Percentiles rank a stretch among this genome's conserved stretches.
phyloP scores from a whole-genome alignment of 2,888 invertebrate genomes.

The Megastigmus dorsalis region DNA sequence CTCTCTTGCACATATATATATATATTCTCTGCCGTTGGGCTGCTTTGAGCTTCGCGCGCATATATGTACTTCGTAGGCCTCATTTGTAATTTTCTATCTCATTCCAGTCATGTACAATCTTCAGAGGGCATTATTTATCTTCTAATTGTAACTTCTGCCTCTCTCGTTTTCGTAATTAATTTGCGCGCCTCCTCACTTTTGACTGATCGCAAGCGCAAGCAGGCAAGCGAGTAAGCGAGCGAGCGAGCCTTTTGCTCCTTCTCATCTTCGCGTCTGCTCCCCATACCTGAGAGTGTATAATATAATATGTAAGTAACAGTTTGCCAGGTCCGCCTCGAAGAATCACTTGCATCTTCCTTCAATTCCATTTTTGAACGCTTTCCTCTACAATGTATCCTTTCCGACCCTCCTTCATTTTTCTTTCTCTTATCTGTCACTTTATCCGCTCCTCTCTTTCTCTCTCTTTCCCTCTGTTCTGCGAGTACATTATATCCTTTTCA shows the following conservation, averaged over 20 bases:
- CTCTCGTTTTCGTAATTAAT: not conserved
- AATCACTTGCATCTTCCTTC: no score
- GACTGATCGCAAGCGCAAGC: not conserved
- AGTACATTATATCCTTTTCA: slow-evolving; percentile 14
- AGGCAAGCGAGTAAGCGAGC: no score
- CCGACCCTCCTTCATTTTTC: slow-evolving; percentile 19
- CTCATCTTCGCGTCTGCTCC: no score
- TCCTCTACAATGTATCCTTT: slow-evolving; percentile 5
- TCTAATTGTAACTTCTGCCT: not conserved
- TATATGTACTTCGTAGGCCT: no score
- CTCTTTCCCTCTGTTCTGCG: not conserved
- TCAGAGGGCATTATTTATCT: not conserved
- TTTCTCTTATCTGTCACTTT: slow-evolving; percentile 31
- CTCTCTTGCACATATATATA: no score
- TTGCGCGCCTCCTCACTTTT: not conserved
- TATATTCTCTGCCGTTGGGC: no score
- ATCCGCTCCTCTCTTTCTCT: slow-evolving; percentile 20
- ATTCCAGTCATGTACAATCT: not conserved
- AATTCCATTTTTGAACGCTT: not conserved
- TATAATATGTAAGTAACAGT: no score
- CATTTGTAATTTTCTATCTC: not conserved
- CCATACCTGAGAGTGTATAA: no score
- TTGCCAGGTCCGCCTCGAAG: no score
- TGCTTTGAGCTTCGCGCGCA: no score
- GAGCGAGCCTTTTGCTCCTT: not conserved